These are phyloP conservation scores for Philotrypesis tridentata DNA, from an alignment of 1,140 invertebrate species.

Conservation along the genomic window DNA sequence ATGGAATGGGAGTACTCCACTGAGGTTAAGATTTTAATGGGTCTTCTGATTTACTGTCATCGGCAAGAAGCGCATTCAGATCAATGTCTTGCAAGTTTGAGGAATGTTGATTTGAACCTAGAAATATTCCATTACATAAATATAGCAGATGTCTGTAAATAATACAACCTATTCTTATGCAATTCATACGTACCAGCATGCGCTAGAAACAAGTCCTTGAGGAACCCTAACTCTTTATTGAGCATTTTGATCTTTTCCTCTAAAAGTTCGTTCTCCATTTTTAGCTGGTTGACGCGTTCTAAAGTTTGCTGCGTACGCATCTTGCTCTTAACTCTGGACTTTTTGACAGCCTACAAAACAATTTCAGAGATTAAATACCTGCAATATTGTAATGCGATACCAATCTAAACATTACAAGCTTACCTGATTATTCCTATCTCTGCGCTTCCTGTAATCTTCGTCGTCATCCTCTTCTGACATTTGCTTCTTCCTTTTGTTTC, in stretches of 20 bases:
- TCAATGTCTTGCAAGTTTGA: constrained; percentile 66
- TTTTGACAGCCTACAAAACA: constrained; percentile 85
- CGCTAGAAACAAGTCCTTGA: constrained; percentile 90
- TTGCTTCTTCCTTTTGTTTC: constrained; percentile 61
- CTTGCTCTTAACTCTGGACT: constrained; percentile 91
- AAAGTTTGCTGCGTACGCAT: constrained; percentile 87
- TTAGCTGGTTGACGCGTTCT: constrained; percentile 83
- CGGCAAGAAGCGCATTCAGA: constrained; percentile 66
- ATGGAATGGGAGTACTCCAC: constrained; percentile 22
- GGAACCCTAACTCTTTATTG: constrained; percentile 87
- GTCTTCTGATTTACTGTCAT: constrained; percentile 55
- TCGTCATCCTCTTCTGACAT: constrained; percentile 79
- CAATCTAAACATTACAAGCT: constrained; percentile 25
- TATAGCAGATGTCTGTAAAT: not conserved
- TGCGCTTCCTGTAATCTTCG: constrained; percentile 85
- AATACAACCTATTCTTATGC: not conserved
- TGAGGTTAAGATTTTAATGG: constrained; percentile 30
- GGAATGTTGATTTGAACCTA: constrained; percentile 67
- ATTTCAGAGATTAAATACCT: constrained; percentile 19
- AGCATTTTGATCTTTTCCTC: constrained; percentile 91
- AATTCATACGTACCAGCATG: constrained; percentile 78
- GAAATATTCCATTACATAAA: constrained; percentile 39
- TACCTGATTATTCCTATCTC: constrained; percentile 90
- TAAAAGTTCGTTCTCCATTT: constrained; percentile 87
- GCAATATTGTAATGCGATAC: constrained; percentile 1